Evolutionary conservation across 2,888 invertebrate species (phyloP).

Genomic region (Oscheius sp.): DNA sequence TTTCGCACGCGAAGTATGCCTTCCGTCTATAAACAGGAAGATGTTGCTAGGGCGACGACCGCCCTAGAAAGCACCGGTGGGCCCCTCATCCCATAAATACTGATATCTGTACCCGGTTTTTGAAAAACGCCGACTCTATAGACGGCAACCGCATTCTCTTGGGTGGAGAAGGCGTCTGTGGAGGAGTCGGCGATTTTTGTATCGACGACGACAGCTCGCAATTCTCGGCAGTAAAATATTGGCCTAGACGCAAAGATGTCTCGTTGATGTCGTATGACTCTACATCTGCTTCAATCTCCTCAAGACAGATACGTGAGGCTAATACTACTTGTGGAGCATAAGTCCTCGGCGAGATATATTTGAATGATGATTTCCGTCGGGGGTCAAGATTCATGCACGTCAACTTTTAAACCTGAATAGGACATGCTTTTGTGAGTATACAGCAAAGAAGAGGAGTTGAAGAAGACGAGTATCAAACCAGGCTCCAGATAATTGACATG

Average conservation of each 20-base stretch:
- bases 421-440: too few relatives aligned
- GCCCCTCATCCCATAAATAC: not conserved
- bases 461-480: not conserved
- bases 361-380: too few relatives aligned
- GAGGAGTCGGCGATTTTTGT: not conserved
- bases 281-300: constrained; percentile 12
- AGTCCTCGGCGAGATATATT: too few relatives aligned
- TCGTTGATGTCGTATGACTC: constrained; percentile 1
- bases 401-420: too few relatives aligned
- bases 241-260: not conserved
- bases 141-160: constrained; percentile 1
- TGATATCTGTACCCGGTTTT: not conserved
- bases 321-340: too few relatives aligned
- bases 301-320: too few relatives aligned
- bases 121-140: constrained; percentile 3
- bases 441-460: too few relatives aligned
- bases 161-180: constrained; percentile 1
- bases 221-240: not conserved
- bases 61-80: not conserved
- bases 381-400: too few relatives aligned
- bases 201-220: too few relatives aligned
- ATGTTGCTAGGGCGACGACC: constrained; percentile 32
- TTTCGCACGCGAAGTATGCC: constrained; percentile 2
- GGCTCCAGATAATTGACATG: not conserved
- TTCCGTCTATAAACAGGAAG: constrained; percentile 24